Evolutionary conservation across 2,797 vertebrate genomes (phyloP).

Genomic region (Tragopan temminckii): DNA sequence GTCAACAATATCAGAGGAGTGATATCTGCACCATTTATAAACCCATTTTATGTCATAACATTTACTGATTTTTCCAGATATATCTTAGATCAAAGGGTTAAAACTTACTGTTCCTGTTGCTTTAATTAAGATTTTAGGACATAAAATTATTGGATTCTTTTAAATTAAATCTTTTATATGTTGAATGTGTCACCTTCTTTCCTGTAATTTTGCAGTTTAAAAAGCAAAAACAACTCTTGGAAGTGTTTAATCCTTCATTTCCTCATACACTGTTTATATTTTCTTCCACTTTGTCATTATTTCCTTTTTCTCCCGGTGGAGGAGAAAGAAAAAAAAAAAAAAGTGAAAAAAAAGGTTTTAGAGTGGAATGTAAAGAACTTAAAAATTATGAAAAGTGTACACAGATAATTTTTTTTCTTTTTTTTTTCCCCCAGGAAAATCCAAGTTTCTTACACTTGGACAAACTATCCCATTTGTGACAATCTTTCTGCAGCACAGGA

Average conservation of each 20-base stretch:
- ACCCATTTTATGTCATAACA: not conserved
- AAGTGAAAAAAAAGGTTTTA: fast-evolving
- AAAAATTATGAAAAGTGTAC: not conserved
- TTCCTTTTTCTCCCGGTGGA: fast-evolving
- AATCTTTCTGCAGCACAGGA: not conserved
- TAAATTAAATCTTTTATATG: not conserved
- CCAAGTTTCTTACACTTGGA: not conserved
- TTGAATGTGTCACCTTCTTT: not conserved
- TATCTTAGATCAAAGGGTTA: not conserved
- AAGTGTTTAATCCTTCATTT: not conserved
- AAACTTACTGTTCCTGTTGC: not conserved
- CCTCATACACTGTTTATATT: not conserved
- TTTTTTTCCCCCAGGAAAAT: not conserved
- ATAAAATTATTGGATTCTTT: not conserved
- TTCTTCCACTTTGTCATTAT: not conserved
- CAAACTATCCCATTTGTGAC: not conserved
- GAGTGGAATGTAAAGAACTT: not conserved
- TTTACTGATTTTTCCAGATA: not conserved
- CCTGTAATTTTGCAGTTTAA: not conserved
- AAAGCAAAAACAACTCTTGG: not conserved
- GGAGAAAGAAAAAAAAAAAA: not conserved
- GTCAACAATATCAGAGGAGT: not conserved
- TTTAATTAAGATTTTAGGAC: not conserved
- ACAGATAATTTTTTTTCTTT: too few relatives aligned
- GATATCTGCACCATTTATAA: not conserved